Conservation (phyloP, 2,888 invertebrate species). For the Hyles lineata region DNA sequence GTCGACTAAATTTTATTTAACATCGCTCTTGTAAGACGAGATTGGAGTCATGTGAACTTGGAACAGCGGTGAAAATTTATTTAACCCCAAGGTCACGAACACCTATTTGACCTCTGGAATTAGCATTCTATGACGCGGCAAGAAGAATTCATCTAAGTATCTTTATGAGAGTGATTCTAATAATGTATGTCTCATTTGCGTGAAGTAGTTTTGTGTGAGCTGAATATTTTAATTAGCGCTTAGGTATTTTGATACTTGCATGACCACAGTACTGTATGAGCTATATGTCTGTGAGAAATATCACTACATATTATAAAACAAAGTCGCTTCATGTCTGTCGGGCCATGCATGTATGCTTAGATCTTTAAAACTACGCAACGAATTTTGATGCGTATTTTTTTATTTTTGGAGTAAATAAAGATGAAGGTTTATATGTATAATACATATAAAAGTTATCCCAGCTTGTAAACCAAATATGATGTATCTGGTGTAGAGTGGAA, state of each 20-base stretch:
- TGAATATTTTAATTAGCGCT: not conserved
- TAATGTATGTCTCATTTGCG: not conserved
- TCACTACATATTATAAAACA: too few species aligned
- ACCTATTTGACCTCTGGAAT: not conserved
- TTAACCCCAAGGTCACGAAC: slow-evolving; percentile 1
- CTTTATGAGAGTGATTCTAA: not conserved
- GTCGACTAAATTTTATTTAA: not conserved
- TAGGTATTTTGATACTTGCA: not conserved
- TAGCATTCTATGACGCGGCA: not conserved
- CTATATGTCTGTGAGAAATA: too few species aligned
- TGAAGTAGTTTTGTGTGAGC: not conserved
- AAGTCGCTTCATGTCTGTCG: too few species aligned
- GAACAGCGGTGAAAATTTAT: not conserved
- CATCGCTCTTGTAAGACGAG: not conserved
- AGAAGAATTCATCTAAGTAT: not conserved
- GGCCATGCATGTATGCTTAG: too few species aligned
- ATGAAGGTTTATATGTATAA: too few species aligned
- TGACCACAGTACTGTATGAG: too few species aligned
- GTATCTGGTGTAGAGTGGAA: too few species aligned
- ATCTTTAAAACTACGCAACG: too few species aligned
- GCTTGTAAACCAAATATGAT: too few species aligned
- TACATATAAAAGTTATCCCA: too few species aligned
- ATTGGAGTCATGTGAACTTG: not conserved
- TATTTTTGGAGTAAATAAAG: too few species aligned
- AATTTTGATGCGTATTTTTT: too few species aligned